A percentile compares a stretch with the other conserved stretches of the same genome.
These are phyloP conservation scores for Thaleichthys pacificus DNA, from an alignment of 2,797 vertebrate species.

Conservation along the genomic window DNA sequence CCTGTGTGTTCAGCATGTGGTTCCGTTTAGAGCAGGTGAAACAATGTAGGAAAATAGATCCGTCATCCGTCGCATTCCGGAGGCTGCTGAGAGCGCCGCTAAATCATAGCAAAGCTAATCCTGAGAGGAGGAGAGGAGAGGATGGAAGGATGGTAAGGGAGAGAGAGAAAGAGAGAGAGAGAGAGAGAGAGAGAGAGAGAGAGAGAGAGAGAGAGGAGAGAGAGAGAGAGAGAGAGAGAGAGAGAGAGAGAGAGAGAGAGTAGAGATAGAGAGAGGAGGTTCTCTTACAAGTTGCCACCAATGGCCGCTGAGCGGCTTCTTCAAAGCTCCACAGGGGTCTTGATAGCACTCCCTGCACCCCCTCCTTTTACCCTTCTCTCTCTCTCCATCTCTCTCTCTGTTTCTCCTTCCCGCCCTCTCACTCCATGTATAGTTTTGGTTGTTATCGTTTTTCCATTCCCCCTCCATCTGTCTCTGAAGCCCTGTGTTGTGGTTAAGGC, in stretches of 20 bases:
- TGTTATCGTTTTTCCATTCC: constrained; percentile 33
- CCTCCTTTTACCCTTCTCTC: constrained; percentile 7
- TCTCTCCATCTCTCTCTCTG: background rate
- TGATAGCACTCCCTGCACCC: constrained; percentile 33
- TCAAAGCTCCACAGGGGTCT: constrained; percentile 49
- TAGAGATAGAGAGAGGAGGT: constrained; percentile 10
- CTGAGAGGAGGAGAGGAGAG: constrained; percentile 43
- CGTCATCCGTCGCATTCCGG: constrained; percentile 78
- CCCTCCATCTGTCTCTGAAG: constrained; percentile 4
- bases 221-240: no score
- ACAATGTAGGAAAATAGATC: constrained; percentile 85
- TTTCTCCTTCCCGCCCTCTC: background rate
- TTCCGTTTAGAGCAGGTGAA: constrained; percentile 85
- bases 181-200: no score
- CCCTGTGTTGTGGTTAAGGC: constrained; percentile 26
- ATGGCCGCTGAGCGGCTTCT: constrained; percentile 31
- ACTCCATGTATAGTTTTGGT: constrained; percentile 27
- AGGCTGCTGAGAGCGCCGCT: constrained; percentile 68
- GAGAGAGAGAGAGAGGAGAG: no score
- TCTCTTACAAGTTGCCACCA: constrained; percentile 41
- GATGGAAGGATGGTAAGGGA: constrained; percentile 35
- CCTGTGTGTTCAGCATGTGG: constrained; percentile 68
- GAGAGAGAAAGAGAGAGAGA: constrained; percentile 20
- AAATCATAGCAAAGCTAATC: constrained; percentile 74
- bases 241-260: no score